Conservation (phyloP, 2,113 vertebrate species). For the Cephalopholis sonnerati region DNA sequence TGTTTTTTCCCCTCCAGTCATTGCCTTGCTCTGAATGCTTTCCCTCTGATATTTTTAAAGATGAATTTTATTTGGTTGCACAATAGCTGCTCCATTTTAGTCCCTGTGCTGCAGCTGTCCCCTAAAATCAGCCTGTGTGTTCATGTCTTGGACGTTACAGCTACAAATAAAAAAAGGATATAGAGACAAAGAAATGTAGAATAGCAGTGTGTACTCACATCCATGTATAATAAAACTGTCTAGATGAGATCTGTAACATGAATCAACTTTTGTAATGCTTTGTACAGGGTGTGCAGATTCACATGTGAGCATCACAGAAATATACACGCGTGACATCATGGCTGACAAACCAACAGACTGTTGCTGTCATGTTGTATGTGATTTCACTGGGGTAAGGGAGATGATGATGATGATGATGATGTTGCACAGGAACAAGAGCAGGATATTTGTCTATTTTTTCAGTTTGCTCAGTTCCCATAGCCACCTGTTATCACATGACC, state of each 20-base stretch:
- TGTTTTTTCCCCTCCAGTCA: constrained; percentile 17
- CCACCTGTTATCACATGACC: neutral
- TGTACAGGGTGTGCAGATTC: neutral
- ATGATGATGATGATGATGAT: neutral
- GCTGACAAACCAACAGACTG: neutral
- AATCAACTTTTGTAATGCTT: neutral
- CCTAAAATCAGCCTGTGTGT: neutral
- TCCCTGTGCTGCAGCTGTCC: neutral
- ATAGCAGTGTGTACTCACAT: neutral
- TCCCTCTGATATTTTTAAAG: constrained; percentile 29
- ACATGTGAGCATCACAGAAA: neutral
- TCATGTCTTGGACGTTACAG: neutral
- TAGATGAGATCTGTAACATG: neutral
- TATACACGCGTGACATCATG: neutral
- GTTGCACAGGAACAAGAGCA: neutral
- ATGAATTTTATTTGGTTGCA: constrained; percentile 13
- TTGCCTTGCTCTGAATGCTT: constrained; percentile 15
- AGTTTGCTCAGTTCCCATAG: neutral
- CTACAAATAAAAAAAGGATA: neutral
- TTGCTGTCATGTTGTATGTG: neutral
- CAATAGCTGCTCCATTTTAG: constrained; percentile 11
- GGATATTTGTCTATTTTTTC: neutral
- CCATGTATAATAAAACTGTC: neutral
- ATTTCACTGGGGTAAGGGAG: neutral
- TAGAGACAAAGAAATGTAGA: neutral